These are phyloP conservation scores for Cephalopterus ornatus DNA, from an alignment of 2,113 vertebrate genomes.

Conservation along the genomic window DNA sequence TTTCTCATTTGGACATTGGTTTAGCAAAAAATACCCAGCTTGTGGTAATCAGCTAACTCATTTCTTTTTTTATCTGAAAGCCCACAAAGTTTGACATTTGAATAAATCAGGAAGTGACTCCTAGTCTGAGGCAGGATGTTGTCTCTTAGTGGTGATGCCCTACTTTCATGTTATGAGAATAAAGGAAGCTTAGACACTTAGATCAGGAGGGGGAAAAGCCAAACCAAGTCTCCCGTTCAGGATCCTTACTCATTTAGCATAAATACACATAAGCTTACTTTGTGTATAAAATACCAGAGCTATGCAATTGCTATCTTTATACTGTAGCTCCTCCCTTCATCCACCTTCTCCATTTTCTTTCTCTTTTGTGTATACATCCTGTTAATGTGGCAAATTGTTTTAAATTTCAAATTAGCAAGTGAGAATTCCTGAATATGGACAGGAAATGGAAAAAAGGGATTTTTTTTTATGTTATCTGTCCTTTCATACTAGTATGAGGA, in stretches of 20 bases:
- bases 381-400: background rate
- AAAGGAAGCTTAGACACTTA: background rate
- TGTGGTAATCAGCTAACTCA: background rate
- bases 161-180: background rate
- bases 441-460: background rate
- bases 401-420: background rate
- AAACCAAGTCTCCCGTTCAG: background rate
- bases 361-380: accelerated
- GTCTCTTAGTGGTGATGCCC: background rate
- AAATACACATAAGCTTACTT: background rate
- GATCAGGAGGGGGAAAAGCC: background rate
- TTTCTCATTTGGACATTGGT: background rate
- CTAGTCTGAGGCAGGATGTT: background rate
- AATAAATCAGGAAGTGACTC: background rate
- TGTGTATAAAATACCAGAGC: background rate
- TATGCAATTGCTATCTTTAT: background rate
- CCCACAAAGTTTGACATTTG: background rate
- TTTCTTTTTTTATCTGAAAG: background rate
- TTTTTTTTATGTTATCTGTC: background rate
- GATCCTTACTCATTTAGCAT: background rate
- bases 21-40: background rate
- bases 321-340: accelerated
- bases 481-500: background rate
- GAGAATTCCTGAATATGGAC: background rate
- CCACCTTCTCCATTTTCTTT: background rate